Evolutionary conservation across 2,888 invertebrate genomes (phyloP).

Genomic region (Caenorhabditis sulstoni): DNA sequence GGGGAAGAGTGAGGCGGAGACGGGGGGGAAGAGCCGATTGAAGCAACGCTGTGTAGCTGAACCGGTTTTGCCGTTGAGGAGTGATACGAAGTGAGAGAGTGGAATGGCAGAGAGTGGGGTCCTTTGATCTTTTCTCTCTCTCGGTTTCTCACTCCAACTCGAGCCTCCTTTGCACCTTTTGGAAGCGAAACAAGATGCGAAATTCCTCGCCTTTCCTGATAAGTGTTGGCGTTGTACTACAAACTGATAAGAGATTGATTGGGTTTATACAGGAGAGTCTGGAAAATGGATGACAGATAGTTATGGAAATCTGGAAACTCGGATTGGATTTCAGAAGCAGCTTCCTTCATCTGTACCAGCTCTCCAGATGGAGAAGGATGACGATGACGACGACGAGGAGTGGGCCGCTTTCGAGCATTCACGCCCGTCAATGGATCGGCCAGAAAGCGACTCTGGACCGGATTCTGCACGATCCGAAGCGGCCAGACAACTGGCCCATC

Average conservation of each 20-base stretch:
- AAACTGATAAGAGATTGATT: too few species aligned
- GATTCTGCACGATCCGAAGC: conserved; percentile 28
- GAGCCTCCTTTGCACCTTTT: too few species aligned
- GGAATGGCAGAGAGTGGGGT: background rate
- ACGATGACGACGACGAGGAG: conserved; percentile 70
- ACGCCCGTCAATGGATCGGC: conserved; percentile 32
- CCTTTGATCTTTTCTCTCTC: conserved; percentile 3
- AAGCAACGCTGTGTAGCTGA: conserved; percentile 19
- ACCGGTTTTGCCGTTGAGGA: background rate
- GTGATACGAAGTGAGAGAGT: background rate
- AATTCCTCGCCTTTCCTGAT: too few species aligned
- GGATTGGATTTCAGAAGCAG: too few species aligned
- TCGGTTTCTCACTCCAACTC: too few species aligned
- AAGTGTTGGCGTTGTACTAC: too few species aligned
- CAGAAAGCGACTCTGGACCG: background rate
- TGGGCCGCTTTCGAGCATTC: conserved; percentile 75
- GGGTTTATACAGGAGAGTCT: too few species aligned
- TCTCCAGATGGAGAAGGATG: conserved; percentile 9
- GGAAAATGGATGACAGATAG: too few species aligned
- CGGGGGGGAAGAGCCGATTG: background rate
- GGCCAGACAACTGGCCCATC: conserved; percentile 35
- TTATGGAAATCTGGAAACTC: too few species aligned
- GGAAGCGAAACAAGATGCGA: too few species aligned
- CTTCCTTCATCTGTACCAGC: background rate
- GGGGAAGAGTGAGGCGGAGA: too few species aligned